Percentiles rank a stretch among this genome's conserved stretches.
Conservation (phyloP, 2,888 invertebrate species). For the Andricus curvator region DNA sequence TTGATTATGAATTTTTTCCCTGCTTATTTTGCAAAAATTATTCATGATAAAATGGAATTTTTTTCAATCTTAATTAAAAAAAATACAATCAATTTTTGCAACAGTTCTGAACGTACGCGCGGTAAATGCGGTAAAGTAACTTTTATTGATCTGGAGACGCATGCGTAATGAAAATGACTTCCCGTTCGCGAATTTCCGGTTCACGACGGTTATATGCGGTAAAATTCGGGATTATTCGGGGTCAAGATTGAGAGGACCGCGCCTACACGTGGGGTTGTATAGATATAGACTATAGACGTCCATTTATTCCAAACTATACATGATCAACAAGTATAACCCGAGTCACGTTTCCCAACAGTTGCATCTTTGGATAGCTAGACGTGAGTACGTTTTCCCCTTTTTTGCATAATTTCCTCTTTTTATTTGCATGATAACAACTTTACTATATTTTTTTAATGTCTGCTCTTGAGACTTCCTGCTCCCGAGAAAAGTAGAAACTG, state of each 20-base stretch:
- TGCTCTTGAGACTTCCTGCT: too few species aligned
- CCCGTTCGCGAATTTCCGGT: slow-evolving; percentile 42
- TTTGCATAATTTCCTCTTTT: neutral
- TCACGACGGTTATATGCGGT: slow-evolving; percentile 47
- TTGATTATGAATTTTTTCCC: too few species aligned
- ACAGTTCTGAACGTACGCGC: neutral
- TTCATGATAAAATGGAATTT: too few species aligned
- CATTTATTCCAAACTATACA: slow-evolving; percentile 31
- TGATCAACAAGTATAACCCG: slow-evolving; percentile 52
- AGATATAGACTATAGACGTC: slow-evolving; percentile 40
- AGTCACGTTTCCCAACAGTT: slow-evolving; percentile 5
- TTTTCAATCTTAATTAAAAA: too few species aligned
- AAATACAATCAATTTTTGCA: neutral
- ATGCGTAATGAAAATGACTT: slow-evolving; percentile 52
- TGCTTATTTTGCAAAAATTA: too few species aligned
- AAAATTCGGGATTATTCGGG: slow-evolving; percentile 54
- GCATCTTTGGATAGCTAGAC: neutral
- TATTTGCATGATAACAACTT: neutral
- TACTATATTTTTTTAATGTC: too few species aligned
- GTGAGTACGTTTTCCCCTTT: neutral
- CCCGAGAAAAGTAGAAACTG: too few species aligned
- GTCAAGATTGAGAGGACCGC: slow-evolving; percentile 58
- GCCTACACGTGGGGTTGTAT: slow-evolving; percentile 63
- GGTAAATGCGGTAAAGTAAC: slow-evolving; percentile 43
- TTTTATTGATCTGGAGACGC: slow-evolving; percentile 56